Base-by-base conservation (phyloP, 2,113 vertebrate genomes). In the Orientallactaga bullata region DNA sequence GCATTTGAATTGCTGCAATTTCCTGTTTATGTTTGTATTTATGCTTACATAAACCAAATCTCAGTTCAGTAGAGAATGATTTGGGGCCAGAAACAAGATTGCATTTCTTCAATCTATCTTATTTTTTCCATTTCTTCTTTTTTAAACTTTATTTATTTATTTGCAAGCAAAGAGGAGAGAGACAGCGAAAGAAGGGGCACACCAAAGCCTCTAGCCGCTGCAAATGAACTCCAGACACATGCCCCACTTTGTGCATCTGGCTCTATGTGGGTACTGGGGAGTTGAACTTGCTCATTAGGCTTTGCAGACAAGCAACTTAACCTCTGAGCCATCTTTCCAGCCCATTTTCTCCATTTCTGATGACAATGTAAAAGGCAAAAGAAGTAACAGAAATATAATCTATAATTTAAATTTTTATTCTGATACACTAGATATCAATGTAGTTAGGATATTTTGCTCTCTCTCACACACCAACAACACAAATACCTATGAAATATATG, bases 11-110 rank as follows among this genome's bases (percentile, higher is more conserved):
- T 77, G 58, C 35, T 88, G 78, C n/a, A 66, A 92, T 81, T 93
- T 91, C 86, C 87, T 95, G 30, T 94, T 90, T 92, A 65, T 82
- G 81, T 95, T 83, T 74, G 61, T 61, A 73, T 76, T 63, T 86
- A 26, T 89, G 20, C 23, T 91, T 89, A 86, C 47, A 58, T 55
- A 77, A 86, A 42, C 55, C 69, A 93, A 94, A 90, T 88, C 66
- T 66, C 47, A 83, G 74, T 37, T 95, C 72, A 91, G 20, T 84
- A 37, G 89, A 87, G 66, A 89, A 17, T 61, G 77, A 85, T 91
- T 90, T 16, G 55, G 21, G 5, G 21, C 26, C 73, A 89, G 60
- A 92, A 85, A 9, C 28, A 86, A 88, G n/a, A 32, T 71, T 55
- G 51, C 24, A 69, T 58, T 76, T 86, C 20, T 74, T 88, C 60